A percentile compares a stretch with the other conserved stretches of the same genome.
These are phyloP conservation scores for Phodopus roborovskii DNA, from an alignment of 2,113 vertebrate genomes.

Conservation along the genomic window DNA sequence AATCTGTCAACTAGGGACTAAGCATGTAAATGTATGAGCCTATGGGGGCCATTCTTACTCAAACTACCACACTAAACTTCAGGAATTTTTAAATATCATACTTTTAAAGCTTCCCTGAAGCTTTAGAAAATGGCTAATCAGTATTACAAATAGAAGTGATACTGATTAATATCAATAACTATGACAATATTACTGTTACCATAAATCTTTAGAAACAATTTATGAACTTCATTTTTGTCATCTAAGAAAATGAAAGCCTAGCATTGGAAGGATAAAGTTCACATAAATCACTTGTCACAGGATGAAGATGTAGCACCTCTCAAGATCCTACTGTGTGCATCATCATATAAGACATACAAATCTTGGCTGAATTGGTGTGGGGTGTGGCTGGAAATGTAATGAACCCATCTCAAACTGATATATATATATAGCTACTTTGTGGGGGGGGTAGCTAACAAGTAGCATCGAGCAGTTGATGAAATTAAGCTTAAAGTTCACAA, in stretches of 20 bases:
- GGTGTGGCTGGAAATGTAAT: not conserved
- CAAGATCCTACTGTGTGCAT: not conserved
- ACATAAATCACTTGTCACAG: not conserved
- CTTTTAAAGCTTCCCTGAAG: conserved; percentile 50
- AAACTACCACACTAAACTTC: not conserved
- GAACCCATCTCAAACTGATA: not conserved
- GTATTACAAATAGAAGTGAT: conserved; percentile 35
- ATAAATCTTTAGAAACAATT: conserved; percentile 33
- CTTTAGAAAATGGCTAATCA: not conserved
- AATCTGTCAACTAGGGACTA: not conserved
- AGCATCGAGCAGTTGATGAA: not conserved
- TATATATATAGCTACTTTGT: not conserved
- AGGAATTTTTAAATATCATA: not conserved
- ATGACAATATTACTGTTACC: not conserved
- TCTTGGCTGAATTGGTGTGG: not conserved
- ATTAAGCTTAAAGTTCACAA: not conserved
- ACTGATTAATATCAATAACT: conserved; percentile 24
- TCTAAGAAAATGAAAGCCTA: not conserved
- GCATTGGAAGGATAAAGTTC: not conserved
- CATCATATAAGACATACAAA: not conserved
- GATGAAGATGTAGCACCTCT: not conserved
- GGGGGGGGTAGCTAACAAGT: not conserved
- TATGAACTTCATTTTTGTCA: conserved; percentile 24
- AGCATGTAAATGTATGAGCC: not conserved
- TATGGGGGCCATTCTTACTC: not conserved